Evolutionary conservation across 2,888 invertebrate genomes (phyloP).

Genomic region (Steinernema scapterisci): DNA sequence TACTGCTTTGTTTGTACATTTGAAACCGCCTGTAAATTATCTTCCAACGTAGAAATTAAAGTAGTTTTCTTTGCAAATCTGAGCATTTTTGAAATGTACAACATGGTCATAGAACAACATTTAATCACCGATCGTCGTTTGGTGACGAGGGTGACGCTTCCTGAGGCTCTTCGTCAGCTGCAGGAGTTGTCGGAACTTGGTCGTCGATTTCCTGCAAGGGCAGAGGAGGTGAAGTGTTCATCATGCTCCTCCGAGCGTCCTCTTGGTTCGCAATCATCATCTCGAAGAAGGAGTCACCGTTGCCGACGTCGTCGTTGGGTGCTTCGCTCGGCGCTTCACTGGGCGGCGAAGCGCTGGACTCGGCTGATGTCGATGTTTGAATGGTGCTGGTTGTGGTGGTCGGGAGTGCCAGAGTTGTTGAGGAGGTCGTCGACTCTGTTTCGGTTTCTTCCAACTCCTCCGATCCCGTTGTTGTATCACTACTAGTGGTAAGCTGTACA

Average conservation of each 20-base stretch:
- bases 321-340: not conserved
- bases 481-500: not conserved
- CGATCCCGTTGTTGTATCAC: not conserved
- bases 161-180: not conserved
- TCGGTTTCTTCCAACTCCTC: not conserved
- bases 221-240: conserved; percentile 6
- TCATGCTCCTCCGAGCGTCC: conserved; percentile 20
- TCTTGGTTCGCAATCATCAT: conserved; percentile 29
- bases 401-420: no score
- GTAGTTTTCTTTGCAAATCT: no score
- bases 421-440: not conserved
- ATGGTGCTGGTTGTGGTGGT: not conserved
- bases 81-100: no score
- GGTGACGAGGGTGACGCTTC: not conserved
- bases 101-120: not conserved
- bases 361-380: not conserved
- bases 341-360: not conserved
- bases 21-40: not conserved
- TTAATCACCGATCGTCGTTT: not conserved
- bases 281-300: conserved; percentile 28
- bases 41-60: no score
- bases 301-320: no score
- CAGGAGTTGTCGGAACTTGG: not conserved
- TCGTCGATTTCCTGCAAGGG: conserved; percentile 9
- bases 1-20: not conserved